These are phyloP conservation scores for Rhynchotus rufescens DNA, from an alignment of 2,797 vertebrate species.

Conservation along the genomic window DNA sequence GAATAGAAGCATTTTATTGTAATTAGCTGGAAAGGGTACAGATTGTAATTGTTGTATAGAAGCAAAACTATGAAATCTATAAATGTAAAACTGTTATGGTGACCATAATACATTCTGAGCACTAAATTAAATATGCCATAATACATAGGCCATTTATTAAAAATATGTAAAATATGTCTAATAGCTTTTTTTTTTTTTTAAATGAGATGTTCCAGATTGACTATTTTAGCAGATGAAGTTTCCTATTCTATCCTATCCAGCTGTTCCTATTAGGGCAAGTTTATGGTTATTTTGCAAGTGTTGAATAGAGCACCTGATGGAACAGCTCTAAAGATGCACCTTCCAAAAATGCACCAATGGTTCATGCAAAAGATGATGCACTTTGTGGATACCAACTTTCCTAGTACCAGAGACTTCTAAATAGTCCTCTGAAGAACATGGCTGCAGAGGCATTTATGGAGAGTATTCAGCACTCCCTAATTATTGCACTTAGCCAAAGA, in stretches of 20 bases:
- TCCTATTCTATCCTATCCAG: background rate
- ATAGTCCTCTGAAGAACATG: background rate
- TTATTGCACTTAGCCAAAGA: background rate
- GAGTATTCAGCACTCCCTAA: background rate
- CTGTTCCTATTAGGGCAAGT: background rate
- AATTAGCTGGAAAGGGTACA: conserved; percentile 56
- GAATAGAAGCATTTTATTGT: conserved; percentile 65
- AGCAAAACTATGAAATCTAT: conserved; percentile 69
- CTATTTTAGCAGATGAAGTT: conserved; percentile 12
- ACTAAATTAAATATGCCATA: conserved; percentile 70
- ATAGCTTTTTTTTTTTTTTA: background rate
- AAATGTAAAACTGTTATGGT: conserved; percentile 53
- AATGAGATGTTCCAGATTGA: background rate
- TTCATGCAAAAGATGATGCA: background rate
- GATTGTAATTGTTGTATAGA: conserved; percentile 69
- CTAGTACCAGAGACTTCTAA: background rate
- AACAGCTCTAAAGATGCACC: background rate
- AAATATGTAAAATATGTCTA: conserved; percentile 25
- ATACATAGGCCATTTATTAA: conserved; percentile 66
- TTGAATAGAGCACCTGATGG: background rate
- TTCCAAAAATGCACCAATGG: background rate
- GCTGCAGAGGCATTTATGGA: background rate
- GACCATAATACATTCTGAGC: conserved; percentile 45
- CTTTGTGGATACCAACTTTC: background rate
- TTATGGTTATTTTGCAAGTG: background rate